Evolutionary conservation across 2,113 vertebrate genomes (phyloP), one percentile per base, ranked within the genome.

Genomic region (Platysternon megacephalum): DNA sequence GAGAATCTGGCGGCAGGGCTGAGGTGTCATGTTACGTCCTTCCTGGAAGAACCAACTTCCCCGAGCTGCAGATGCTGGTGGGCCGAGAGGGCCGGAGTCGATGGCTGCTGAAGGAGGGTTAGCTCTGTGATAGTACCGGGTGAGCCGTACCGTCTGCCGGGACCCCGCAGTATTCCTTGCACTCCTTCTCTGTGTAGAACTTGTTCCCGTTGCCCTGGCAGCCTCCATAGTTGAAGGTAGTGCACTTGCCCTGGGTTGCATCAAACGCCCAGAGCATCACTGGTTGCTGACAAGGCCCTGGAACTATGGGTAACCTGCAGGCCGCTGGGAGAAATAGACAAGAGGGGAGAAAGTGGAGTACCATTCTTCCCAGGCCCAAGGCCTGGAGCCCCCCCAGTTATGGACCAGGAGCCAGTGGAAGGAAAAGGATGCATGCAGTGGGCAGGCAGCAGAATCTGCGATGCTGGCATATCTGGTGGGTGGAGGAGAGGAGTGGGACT

Each of bases 101-200:
- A 24, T 1, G 26, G n/a, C 56, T 44, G 32, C 22, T 46, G 48
- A 3, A 7, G 65, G 29, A 14, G 39, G 26, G 78, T 29, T 28
- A 29, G 44, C 22, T 26, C 4, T 11, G 74, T 11, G 39, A 44
- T 12, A 9, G 24, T 19, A 5, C 29, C 24, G 56, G 29, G 13
- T 4, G 10, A 8, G 21, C 21, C 98, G 94, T 98, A 99, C 99
- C 99, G 0, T 98, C 98, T 14, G 98, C 91, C 12, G 78, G 97
- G 55, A 95, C 97, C 0, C 99, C 99, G 0, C 99, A 99, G 98
- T 99, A 99, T 96, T 99, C 99, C 65, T 99, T 98, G 97, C 99
- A 99, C 96, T 99, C 99, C 24, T 99, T 99, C 96, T 99, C 98
- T 0, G 97, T 99, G 98, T 99, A 99, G 98, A 99, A 99, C 95